Base-by-base conservation (phyloP, 1,140 invertebrate species). In the Drosophila rufa region DNA sequence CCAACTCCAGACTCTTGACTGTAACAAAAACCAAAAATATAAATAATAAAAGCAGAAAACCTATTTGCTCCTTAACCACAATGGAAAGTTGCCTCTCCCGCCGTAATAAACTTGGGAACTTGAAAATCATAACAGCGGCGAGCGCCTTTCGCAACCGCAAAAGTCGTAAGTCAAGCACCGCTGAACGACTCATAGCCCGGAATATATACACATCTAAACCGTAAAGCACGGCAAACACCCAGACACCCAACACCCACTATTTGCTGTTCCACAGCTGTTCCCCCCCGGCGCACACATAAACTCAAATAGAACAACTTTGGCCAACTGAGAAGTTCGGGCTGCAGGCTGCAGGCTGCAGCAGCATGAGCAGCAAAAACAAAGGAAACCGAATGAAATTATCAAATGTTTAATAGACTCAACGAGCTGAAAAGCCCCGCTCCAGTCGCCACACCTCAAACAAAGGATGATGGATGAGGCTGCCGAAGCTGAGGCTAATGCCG, bases 81-180 rank as follows among this genome's bases (percentile, higher is more conserved):
- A 80, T 79, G 73, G 77, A 70, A 74, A 83, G 68, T 68, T 82
- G 70, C 17, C 30, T 27, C 27, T 27, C n/a, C 36, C 67, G 45
- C 36, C 67, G 42, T 79, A 81, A 79, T 79, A 86, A 87, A 87
- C 74, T 85, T 82, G 68, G 43, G 79, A 79, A 78, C 77, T 82
- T 66, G 67, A 66, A 89, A 89, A 89, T 89, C 84, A 87, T 89
- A 89, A 83, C 84, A 89, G 64, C 71, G 79, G 51, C 66, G 45
- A 76, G 70, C 64, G 75, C 57, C 69, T 81, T 86, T 80, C 61
- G 83, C 53, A 82, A 87, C 83, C 83, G 73, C 84, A 87, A 87
- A 79, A 87, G 84, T 89, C 85, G 80, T 89, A 87, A 87, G 84
- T 89, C 84, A 87, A 87, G 87, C 77, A 83, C 30, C 75, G 62